Conservation (phyloP, 2,113 vertebrate genomes). For the Paracanthobrama guichenoti region DNA sequence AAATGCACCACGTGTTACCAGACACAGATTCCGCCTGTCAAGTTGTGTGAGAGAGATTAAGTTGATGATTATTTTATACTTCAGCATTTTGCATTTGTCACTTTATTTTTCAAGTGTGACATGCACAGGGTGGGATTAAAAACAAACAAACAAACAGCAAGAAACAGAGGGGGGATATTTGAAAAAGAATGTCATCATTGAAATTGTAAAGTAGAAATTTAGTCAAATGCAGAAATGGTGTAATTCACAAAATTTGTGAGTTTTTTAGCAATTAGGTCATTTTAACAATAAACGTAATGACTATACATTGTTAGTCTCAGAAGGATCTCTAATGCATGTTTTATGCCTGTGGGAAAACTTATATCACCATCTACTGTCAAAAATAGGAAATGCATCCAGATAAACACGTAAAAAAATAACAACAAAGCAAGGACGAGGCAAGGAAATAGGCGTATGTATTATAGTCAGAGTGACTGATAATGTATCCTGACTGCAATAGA, state of each 20-base stretch:
- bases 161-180: not conserved
- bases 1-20: slow-evolving; percentile 88
- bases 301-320: too few relatives aligned
- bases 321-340: too few relatives aligned
- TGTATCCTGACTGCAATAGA: not conserved
- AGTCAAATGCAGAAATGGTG: not conserved
- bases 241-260: not conserved
- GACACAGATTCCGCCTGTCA: slow-evolving; percentile 78
- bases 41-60: slow-evolving; percentile 34
- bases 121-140: not conserved
- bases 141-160: not conserved
- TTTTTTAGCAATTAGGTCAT: not conserved
- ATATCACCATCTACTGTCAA: too few relatives aligned
- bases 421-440: too few relatives aligned
- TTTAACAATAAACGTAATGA: not conserved
- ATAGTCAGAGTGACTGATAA: not conserved
- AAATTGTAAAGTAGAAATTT: not conserved
- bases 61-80: not conserved
- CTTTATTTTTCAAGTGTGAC: not conserved
- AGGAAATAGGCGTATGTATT: not conserved
- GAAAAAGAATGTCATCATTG: too few relatives aligned
- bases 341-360: too few relatives aligned
- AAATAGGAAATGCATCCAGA: too few relatives aligned
- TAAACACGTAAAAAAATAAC: too few relatives aligned
- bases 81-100: slow-evolving; percentile 21